Evolutionary conservation across 92 coral and sea anemone species (phyloP).

Genomic region (Bergia puertoricense): DNA sequence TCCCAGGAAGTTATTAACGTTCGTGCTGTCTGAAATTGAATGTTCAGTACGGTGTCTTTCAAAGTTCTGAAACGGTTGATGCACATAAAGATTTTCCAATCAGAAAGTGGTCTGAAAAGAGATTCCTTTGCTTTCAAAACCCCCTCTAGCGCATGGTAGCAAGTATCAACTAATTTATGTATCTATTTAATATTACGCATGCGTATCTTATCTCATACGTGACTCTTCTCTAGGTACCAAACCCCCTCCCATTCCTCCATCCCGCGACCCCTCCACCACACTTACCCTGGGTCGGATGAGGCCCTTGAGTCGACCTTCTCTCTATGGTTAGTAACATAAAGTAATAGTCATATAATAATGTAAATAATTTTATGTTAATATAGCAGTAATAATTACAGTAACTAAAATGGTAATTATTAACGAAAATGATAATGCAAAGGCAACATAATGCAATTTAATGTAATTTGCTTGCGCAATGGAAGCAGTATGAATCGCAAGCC

Average conservation of each 20-base stretch:
- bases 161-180: neutral
- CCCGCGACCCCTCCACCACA: conserved; percentile 94
- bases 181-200: neutral
- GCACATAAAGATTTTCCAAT: too few relatives aligned
- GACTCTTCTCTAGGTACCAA: conserved; percentile 53
- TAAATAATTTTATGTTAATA: neutral
- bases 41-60: too few relatives aligned
- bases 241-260: conserved; percentile 88
- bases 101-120: too few relatives aligned
- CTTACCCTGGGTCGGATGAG: conserved; percentile 84
- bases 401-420: neutral
- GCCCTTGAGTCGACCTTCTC: conserved; percentile 72
- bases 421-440: neutral
- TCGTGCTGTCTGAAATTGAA: too few relatives aligned
- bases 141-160: neutral
- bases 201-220: conserved; percentile 17
- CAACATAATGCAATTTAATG: neutral
- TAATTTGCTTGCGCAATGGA: too few relatives aligned
- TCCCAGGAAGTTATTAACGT: too few relatives aligned
- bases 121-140: too few relatives aligned
- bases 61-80: too few relatives aligned
- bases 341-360: neutral
- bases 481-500: neutral
- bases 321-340: conserved; percentile 65
- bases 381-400: neutral